Evolutionary conservation across 2,888 invertebrate genomes (phyloP).

Genomic region (Tolmerus cingulatus): DNA sequence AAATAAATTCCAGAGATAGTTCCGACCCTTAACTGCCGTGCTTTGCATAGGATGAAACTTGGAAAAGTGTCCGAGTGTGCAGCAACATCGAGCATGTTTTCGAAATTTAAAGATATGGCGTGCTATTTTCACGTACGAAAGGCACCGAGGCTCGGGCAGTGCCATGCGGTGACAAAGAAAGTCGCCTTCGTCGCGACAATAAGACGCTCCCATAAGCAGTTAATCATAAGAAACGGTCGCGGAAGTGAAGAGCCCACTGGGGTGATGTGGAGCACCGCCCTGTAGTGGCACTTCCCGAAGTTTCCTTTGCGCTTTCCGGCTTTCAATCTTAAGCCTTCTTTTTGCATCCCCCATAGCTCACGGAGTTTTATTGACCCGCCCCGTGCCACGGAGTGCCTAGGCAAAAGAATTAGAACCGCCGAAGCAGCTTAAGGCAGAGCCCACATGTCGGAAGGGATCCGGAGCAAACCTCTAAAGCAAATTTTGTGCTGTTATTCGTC

Average conservation of each 20-base stretch:
- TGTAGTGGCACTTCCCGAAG: neutral
- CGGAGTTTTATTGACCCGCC: constrained; percentile 31
- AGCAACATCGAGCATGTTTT: neutral
- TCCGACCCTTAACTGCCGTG: neutral
- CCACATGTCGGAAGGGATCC: neutral
- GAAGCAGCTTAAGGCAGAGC: neutral
- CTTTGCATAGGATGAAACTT: neutral
- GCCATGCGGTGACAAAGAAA: constrained; percentile 29
- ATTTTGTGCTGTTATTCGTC: constrained; percentile 47
- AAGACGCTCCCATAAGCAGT: constrained; percentile 21
- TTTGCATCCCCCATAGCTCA: constrained; percentile 30
- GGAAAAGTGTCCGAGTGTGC: constrained; percentile 4
- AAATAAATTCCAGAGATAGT: neutral
- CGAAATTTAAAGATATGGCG: constrained; percentile 19
- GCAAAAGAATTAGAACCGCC: constrained; percentile 42
- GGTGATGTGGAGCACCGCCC: neutral
- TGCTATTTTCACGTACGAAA: constrained; percentile 5
- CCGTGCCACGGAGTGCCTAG: constrained; percentile 32
- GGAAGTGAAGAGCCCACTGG: neutral
- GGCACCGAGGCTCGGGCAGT: neutral
- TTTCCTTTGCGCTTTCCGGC: constrained; percentile 9
- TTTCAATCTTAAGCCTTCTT: constrained; percentile 16
- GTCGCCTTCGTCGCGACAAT: constrained; percentile 13
- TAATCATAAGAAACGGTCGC: neutral
- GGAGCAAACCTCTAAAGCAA: constrained; percentile 16